These are phyloP conservation scores for Exocentrus adspersus DNA, from an alignment of 2,888 invertebrate genomes.

Conservation along the genomic window DNA sequence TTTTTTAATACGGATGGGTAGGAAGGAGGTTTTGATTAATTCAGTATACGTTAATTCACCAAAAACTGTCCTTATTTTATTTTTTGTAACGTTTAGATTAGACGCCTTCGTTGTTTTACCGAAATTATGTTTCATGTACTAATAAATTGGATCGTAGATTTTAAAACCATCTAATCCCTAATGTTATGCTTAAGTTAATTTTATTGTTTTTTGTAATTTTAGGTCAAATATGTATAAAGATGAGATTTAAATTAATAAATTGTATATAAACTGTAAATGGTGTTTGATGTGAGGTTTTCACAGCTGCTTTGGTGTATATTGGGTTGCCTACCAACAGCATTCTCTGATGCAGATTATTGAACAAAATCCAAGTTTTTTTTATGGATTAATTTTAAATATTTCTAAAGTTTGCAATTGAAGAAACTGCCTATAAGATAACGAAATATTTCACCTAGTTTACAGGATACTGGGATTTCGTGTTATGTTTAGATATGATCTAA, in stretches of 20 bases:
- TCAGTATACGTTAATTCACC: background rate
- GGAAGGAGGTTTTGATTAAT: conserved; percentile 1
- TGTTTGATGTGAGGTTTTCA: too few relatives aligned
- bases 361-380: too few relatives aligned
- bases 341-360: too few relatives aligned
- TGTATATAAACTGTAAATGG: conserved; percentile 28
- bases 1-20: conserved; percentile 4
- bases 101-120: background rate
- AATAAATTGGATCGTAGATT: background rate
- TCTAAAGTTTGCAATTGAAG: too few relatives aligned
- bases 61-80: background rate
- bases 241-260: conserved; percentile 30
- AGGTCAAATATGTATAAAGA: conserved; percentile 33
- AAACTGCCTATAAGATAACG: too few relatives aligned
- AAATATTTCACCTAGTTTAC: too few relatives aligned
- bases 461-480: too few relatives aligned
- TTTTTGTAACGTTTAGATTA: background rate
- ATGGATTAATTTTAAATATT: too few relatives aligned
- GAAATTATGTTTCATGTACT: background rate
- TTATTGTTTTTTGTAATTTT: conserved; percentile 24
- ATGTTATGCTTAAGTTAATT: conserved; percentile 18
- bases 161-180: conserved; percentile 16
- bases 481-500: too few relatives aligned
- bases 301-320: too few relatives aligned
- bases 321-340: too few relatives aligned